A percentile compares a stretch with the other conserved stretches of the same genome.
These are phyloP conservation scores for Pogonomyrmex barbatus DNA, from an alignment of 1,140 invertebrate species.

Conservation along the genomic window DNA sequence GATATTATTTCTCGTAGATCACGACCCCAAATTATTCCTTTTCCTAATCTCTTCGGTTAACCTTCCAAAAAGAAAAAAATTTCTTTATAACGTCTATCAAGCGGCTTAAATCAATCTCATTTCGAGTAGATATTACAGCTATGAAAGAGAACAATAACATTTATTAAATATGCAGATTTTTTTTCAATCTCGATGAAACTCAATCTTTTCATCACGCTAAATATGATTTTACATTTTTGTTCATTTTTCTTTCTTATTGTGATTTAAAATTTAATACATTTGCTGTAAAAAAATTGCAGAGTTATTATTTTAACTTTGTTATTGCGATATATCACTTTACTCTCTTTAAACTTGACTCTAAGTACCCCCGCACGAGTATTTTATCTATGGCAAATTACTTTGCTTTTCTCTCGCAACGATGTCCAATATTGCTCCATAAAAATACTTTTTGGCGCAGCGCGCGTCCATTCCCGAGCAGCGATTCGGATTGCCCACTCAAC, in stretches of 20 bases:
- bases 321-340: neutral
- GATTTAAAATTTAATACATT: neutral
- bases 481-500: conserved; percentile 50
- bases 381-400: conserved; percentile 8
- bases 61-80: conserved; percentile 2
- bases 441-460: conserved; percentile 37
- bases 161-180: conserved; percentile 40
- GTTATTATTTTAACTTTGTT: conserved; percentile 21
- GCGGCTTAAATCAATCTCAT: conserved; percentile 35
- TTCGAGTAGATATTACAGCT: conserved; percentile 4
- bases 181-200: conserved; percentile 3
- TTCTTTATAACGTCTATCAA: conserved; percentile 52
- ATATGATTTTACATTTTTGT: neutral
- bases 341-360: neutral
- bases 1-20: conserved; percentile 57
- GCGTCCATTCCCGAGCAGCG: conserved; percentile 35
- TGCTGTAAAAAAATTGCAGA: neutral
- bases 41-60: conserved; percentile 11
- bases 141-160: conserved; percentile 38
- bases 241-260: neutral
- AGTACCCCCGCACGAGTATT: neutral
- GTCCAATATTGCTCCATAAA: conserved; percentile 28
- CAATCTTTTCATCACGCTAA: neutral
- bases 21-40: conserved; percentile 9
- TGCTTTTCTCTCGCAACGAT: neutral